Percentiles rank a stretch among this genome's conserved stretches.
These are phyloP conservation scores for Patiria pectinifera DNA, from an alignment of 53 echinoderm and acorn worm genomes.

Conservation along the genomic window DNA sequence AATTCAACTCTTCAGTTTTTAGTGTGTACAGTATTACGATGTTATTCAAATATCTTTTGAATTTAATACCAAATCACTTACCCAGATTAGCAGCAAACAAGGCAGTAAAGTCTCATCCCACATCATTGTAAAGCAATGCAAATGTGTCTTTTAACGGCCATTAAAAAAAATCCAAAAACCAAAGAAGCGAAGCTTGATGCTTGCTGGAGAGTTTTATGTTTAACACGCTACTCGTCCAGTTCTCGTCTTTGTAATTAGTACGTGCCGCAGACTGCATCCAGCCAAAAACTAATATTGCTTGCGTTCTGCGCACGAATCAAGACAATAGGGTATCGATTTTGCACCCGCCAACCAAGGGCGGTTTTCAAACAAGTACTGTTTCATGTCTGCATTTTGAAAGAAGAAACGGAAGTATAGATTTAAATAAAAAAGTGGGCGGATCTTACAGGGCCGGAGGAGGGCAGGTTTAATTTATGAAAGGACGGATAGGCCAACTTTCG, in stretches of 20 bases:
- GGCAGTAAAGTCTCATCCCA: neutral
- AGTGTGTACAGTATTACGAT: no score
- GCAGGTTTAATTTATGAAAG: no score
- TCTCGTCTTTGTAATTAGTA: conserved; percentile 1
- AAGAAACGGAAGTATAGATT: neutral
- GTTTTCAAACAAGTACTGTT: neutral
- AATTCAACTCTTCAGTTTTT: no score
- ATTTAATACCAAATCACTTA: neutral
- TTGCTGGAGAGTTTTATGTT: neutral
- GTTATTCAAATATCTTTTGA: neutral
- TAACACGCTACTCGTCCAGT: neutral
- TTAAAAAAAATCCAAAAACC: neutral
- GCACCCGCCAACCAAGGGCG: neutral
- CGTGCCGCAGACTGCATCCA: neutral
- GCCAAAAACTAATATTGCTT: conserved; percentile 30
- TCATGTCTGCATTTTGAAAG: neutral
- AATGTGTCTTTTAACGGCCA: neutral
- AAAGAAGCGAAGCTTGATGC: neutral
- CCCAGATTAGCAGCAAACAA: neutral
- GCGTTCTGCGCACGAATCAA: neutral
- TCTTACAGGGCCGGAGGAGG: no score
- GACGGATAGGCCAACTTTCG: no score
- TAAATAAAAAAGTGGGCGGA: neutral
- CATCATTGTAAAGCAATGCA: neutral
- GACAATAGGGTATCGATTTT: conserved; percentile 1